Conservation (phyloP, 2,888 invertebrate genomes). For the Agrotis clavis region DNA sequence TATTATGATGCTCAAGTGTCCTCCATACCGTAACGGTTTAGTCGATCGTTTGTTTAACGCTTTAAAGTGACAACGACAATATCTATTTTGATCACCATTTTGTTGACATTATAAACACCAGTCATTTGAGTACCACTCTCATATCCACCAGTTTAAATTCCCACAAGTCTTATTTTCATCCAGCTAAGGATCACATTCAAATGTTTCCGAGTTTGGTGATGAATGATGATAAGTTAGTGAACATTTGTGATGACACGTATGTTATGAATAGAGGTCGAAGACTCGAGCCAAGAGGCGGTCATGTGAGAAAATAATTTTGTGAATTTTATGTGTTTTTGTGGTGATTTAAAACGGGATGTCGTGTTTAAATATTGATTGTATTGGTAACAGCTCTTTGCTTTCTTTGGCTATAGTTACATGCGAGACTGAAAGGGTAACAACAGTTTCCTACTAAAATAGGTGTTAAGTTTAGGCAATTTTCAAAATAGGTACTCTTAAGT, state of each 20-base stretch:
- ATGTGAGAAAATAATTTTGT: constrained; percentile 75
- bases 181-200: constrained; percentile 25
- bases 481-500: no score
- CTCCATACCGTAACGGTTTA: constrained; percentile 67
- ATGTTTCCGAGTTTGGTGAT: constrained; percentile 13
- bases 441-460: no score
- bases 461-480: no score
- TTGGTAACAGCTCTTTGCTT: background rate
- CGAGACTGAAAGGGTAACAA: no score
- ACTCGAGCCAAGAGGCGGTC: constrained; percentile 68
- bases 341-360: constrained; percentile 13
- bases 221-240: constrained; percentile 44
- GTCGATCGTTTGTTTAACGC: constrained; percentile 79
- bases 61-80: constrained; percentile 86
- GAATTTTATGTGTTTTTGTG: constrained; percentile 55
- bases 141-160: background rate
- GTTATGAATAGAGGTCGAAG: constrained; percentile 86
- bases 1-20: constrained; percentile 66
- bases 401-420: background rate
- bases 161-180: background rate
- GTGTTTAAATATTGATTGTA: background rate
- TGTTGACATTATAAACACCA: constrained; percentile 86
- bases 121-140: constrained; percentile 69
- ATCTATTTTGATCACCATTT: constrained; percentile 84
- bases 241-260: constrained; percentile 76